Base-by-base conservation (phyloP, 2,797 vertebrate species). In the Remorina albescens region DNA sequence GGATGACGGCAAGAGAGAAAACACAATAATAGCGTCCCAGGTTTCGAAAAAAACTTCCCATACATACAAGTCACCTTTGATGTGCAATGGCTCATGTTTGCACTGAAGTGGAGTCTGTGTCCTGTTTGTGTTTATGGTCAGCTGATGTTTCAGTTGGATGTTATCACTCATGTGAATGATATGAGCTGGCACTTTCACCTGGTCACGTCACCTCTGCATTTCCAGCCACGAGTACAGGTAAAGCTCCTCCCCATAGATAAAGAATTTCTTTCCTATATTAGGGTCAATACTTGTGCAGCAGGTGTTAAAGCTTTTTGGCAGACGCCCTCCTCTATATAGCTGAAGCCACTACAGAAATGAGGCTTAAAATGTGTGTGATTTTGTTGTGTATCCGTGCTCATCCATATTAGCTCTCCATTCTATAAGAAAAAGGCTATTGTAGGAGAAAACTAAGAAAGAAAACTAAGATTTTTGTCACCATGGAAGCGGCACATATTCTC, bases 401-500 rank as follows among this genome's bases (percentile, higher is more conserved):
- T 16, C 5, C 28, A 41, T 41, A 34, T 53, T 21, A 57, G 21
- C 10, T 4, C 6, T 23, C 4, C 9, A 42, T 2, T 47, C 37
- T 50, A 30, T 23, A 70, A 67, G 58, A 51, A n/a, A 26, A 46
- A 59, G 8, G 4, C 15, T 25, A 15, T 2, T 49, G 8, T 6
- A 26, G 30, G 55, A 11, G 13, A 21, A 69, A 64, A 58, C 59
- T 44, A 58, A 72, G 28, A 67, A n/a, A n/a, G n/a, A n/a, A n/a
- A n/a, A n/a, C n/a, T n/a, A n/a, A n/a, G n/a, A n/a, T n/a, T n/a
- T n/a, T n/a, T n/a, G 88, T 92, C 82, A 34, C 82, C 84, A 86
- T 91, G 77, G 88, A 80, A 89, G 87, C 90, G 5, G 55, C 54
- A 73, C 62, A 69, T 71, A 51, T 75, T 80, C 71, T 76, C 15